These are phyloP conservation scores for Hirtodrosophila confusa DNA, from an alignment of 2,888 invertebrate species.

Conservation along the genomic window DNA sequence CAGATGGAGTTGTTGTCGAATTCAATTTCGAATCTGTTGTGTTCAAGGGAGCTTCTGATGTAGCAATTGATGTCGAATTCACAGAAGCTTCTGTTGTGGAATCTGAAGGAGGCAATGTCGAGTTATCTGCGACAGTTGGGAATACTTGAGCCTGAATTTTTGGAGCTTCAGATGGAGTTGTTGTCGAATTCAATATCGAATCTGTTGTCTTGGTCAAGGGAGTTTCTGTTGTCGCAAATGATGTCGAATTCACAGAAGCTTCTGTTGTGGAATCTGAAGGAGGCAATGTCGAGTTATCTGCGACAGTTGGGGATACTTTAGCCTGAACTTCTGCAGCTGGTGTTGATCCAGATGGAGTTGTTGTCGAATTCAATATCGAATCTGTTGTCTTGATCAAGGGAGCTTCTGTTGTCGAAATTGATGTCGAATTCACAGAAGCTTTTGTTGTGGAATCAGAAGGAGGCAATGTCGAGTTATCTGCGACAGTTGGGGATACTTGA, in stretches of 20 bases:
- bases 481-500: too few species aligned
- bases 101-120: background rate
- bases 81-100: conserved; percentile 1
- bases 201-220: background rate
- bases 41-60: background rate
- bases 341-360: too few species aligned
- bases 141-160: background rate
- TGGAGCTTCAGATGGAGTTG: background rate
- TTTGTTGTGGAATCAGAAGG: too few species aligned
- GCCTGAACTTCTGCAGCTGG: too few species aligned
- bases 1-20: too few species aligned
- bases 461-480: too few species aligned
- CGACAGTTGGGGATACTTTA: too few species aligned
- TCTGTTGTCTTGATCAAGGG: background rate
- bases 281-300: too few species aligned
- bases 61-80: background rate
- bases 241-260: background rate
- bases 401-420: background rate
- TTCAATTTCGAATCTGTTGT: background rate
- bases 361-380: too few species aligned
- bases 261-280: too few species aligned
- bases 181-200: background rate
- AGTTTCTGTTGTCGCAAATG: background rate
- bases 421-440: too few species aligned
- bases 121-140: background rate